Conservation (phyloP, 2,797 vertebrate genomes). For the Meriones psammophilus region DNA sequence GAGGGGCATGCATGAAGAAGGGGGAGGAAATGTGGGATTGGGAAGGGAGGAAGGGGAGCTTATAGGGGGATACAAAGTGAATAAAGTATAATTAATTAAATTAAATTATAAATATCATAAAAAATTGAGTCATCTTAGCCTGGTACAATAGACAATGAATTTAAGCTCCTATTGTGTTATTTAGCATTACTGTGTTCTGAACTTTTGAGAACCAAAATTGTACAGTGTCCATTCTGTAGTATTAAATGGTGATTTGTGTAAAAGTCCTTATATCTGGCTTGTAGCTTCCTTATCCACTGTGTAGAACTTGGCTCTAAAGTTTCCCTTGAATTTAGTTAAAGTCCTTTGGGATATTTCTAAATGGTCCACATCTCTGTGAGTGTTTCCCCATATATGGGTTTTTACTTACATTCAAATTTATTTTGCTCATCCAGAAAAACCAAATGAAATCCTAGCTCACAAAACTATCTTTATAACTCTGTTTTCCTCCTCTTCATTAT, state of each 20-base stretch:
- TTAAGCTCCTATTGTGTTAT: conserved; percentile 42
- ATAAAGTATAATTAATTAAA: too few species aligned
- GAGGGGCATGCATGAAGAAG: too few species aligned
- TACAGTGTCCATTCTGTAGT: conserved; percentile 9
- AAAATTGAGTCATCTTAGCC: conserved; percentile 34
- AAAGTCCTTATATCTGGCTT: conserved; percentile 7
- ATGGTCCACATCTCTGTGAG: conserved; percentile 17
- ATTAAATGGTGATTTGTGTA: conserved; percentile 51
- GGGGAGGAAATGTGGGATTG: too few species aligned
- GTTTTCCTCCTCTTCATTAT: conserved; percentile 77
- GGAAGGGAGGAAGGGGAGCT: too few species aligned
- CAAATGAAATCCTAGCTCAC: conserved; percentile 60
- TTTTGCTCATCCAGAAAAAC: conserved; percentile 69
- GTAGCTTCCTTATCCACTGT: conserved; percentile 49
- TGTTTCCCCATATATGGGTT: conserved; percentile 75
- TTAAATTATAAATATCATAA: too few species aligned
- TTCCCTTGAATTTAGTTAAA: conserved; percentile 64
- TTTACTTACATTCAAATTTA: conserved; percentile 51
- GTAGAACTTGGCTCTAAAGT: conserved; percentile 4
- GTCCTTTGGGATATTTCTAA: conserved; percentile 7
- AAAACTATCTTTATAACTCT: conserved; percentile 72
- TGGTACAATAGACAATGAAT: neutral
- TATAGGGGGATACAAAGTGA: too few species aligned
- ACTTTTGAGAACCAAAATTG: conserved; percentile 35
- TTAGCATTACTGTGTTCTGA: conserved; percentile 45